A percentile compares a stretch with the other conserved stretches of the same genome.
These are phyloP conservation scores for Toxotes chatareus DNA, from an alignment of 2,113 vertebrate genomes.

Conservation along the genomic window DNA sequence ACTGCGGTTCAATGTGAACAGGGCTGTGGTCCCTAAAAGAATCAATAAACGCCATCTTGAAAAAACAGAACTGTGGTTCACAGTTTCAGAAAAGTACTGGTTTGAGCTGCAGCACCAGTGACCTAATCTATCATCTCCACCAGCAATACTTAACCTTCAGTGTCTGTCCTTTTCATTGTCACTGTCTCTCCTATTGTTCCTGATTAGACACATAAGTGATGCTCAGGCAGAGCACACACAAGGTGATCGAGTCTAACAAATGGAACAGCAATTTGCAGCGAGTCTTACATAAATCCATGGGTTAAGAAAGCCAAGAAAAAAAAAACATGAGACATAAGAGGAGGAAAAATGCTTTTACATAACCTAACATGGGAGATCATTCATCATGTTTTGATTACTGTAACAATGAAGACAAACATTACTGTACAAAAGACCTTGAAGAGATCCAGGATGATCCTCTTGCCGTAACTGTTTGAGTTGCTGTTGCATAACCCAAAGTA, in stretches of 20 bases:
- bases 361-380: neutral
- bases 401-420: neutral
- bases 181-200: too few species aligned
- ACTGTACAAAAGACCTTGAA: neutral
- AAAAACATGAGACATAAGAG: neutral
- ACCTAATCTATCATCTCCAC: neutral
- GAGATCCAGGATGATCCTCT: neutral
- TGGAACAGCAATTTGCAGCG: neutral
- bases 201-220: neutral
- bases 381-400: neutral
- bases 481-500: slow-evolving; percentile 27
- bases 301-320: neutral
- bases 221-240: neutral
- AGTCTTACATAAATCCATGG: neutral
- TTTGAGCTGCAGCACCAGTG: neutral
- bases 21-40: too few species aligned
- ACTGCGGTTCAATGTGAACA: neutral
- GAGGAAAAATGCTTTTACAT: neutral
- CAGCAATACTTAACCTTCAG: neutral
- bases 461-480: neutral
- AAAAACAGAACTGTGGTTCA: too few species aligned
- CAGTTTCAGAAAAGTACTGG: too few species aligned
- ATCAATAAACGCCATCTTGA: too few species aligned
- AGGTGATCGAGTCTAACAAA: neutral
- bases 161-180: too few species aligned